These are phyloP conservation scores for Xestoiulus laeticollis DNA, from an alignment of 2,888 invertebrate species.

Conservation along the genomic window DNA sequence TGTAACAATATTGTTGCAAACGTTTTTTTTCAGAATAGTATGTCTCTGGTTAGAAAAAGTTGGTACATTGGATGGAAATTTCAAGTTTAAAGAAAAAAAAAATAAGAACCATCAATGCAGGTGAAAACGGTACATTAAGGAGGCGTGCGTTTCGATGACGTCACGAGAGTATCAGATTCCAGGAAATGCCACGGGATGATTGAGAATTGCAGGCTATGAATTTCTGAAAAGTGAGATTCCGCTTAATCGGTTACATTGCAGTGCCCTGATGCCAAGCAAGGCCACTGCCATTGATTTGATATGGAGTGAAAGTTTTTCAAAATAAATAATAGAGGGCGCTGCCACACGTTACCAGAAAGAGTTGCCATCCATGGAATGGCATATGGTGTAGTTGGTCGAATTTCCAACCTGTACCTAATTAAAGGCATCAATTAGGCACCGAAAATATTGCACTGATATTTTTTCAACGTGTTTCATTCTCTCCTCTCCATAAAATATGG, in stretches of 20 bases:
- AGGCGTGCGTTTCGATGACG: background rate
- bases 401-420: background rate
- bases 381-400: too few species aligned
- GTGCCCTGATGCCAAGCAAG: background rate
- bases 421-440: background rate
- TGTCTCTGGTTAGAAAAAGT: too few species aligned
- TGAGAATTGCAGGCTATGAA: background rate
- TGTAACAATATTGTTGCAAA: too few species aligned
- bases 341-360: background rate
- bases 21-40: too few species aligned
- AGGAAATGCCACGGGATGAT: background rate
- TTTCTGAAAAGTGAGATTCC: constrained; percentile 21
- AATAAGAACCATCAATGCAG: background rate
- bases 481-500: background rate
- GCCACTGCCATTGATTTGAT: background rate
- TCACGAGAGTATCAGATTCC: background rate
- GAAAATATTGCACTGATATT: background rate
- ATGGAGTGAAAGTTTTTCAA: background rate
- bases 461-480: background rate
- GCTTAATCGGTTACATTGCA: background rate
- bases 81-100: background rate
- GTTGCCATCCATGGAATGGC: too few species aligned
- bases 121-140: background rate
- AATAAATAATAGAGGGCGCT: background rate
- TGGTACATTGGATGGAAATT: too few species aligned